Percentiles rank a stretch among this genome's conserved stretches.
Conservation (phyloP, 2,113 vertebrate genomes). For the Poecilia latipinna region DNA sequence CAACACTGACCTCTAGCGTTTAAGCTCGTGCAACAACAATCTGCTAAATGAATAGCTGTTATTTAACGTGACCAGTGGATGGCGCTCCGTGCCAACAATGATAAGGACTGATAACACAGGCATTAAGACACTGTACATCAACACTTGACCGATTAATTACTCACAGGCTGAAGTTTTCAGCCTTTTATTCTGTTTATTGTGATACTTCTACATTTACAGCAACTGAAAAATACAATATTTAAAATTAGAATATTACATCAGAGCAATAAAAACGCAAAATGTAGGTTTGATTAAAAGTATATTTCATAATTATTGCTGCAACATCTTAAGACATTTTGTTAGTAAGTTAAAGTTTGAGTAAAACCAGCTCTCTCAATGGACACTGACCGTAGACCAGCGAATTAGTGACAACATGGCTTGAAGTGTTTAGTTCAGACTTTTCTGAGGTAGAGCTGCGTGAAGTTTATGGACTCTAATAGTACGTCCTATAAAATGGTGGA, state of each 20-base stretch:
- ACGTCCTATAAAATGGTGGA: too few species aligned
- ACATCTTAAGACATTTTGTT: too few species aligned
- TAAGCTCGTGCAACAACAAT: neutral
- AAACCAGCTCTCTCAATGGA: too few species aligned
- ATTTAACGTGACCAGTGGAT: conserved; percentile 46
- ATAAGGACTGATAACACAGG: neutral
- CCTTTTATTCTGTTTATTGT: neutral
- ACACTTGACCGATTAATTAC: neutral
- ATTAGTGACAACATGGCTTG: too few species aligned
- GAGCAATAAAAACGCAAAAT: neutral
- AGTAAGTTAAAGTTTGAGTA: too few species aligned
- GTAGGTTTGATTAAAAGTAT: too few species aligned
- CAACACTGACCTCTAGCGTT: conserved; percentile 58
- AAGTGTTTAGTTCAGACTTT: too few species aligned
- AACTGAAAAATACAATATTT: neutral
- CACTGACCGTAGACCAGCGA: too few species aligned
- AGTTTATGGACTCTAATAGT: too few species aligned
- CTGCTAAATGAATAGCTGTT: neutral
- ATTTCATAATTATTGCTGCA: too few species aligned
- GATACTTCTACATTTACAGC: neutral
- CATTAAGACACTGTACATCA: neutral
- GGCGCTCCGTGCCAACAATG: conserved; percentile 25
- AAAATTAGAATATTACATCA: neutral
- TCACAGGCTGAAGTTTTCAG: neutral
- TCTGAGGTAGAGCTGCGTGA: too few species aligned